Base-by-base conservation (phyloP, 2,113 vertebrate genomes). In the Perognathus longimembris region DNA sequence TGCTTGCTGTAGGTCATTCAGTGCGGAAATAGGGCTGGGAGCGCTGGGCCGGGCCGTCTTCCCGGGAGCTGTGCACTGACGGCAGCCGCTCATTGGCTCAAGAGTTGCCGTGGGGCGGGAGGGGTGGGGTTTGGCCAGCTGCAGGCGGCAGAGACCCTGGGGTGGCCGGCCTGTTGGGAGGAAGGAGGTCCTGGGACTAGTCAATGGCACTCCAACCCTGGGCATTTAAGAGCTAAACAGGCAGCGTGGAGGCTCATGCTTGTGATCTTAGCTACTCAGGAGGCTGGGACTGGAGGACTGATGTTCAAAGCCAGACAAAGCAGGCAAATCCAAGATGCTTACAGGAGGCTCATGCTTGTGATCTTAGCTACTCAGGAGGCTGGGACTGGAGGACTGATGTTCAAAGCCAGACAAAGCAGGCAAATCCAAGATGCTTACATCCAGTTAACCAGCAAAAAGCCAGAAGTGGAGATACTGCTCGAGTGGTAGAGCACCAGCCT, bases 111-210 rank as follows among this genome's bases (percentile, higher is more conserved):
- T 26, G n/a, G 77, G 18, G 54, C 26, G n/a, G 28, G 24, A 0
- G 26, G 28, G 0, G 7, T 3, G 38, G 5, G n/a, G 59, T n/a
- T n/a, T n/a, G n/a, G 28, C n/a, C 36, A 26, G 17, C 21, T 22
- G n/a, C 63, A 32, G 9, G 80, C 1, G 22, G 38, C 2, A 2
- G 74, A 57, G 70, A 63, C 18, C 54, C 6, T 0, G 0, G 0
- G 36, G 32, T 59, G 42, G 32, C 36, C 6, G 17, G 7, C 3
- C 18, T 5, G 36, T n/a, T 28, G 22, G 21, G 30, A 3, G 4
- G 36, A 30, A n/a, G 9, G 24, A 14, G 7, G 6, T 22, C 28
- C 7, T 0, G 50, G 50, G 15, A 11, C 50, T 54, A 3, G 50
- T 54, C 50, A 14, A 15, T 54, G 50, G 50, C 15, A 4, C 50